Evolutionary conservation across 2,797 vertebrate genomes (phyloP), one percentile per base, ranked within the genome.

Genomic region (Lophius americanus): DNA sequence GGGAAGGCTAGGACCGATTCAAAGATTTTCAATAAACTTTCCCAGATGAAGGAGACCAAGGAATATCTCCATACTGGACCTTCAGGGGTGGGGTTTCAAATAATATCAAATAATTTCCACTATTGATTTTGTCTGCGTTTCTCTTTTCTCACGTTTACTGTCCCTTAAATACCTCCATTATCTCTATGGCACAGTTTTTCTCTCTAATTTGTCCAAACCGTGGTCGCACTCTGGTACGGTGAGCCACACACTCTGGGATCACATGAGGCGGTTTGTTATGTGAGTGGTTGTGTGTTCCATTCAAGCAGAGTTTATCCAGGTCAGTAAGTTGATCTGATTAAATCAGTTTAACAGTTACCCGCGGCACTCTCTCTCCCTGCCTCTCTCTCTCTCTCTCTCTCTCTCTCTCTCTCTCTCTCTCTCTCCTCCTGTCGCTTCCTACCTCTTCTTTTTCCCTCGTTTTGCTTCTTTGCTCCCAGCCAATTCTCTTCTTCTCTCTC

Each of bases 261-360:
- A 69, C 58, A 5, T 13, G 71, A 36, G 78, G 50, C 11, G 14
- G 14, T 58, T 73, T 83, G 77, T 66, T 73, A 51, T 68, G 64
- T 3, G 64, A 80, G 70, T 75, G 52, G 59, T 69, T 78, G 54
- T 80, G 78, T 83, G 68, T 82, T 85, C 47, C 74, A 81, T 60
- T 81, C 69, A 77, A 51, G 59, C 78, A 81, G 79, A 82, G 81
- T 86, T 89, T 89, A 89, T 90, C 73, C 88, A 88, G 88, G 88
- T 90, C 88, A 91, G 55, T 88, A 86, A 86, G 66, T 85, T 87
- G 86, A 89, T 90, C 81, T 89, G 85, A 90, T 91, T 88, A 89
- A 88, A 74, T 88, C 76, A 84, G 75, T 88, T 88, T 81, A 87
- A 77, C 84, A 84, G 70, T 75, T 10, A 63, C 89, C 80, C 3